Percentiles rank a stretch among this genome's conserved stretches.
Conservation (phyloP, 2,888 invertebrate species). For the Adela reaumurella region DNA sequence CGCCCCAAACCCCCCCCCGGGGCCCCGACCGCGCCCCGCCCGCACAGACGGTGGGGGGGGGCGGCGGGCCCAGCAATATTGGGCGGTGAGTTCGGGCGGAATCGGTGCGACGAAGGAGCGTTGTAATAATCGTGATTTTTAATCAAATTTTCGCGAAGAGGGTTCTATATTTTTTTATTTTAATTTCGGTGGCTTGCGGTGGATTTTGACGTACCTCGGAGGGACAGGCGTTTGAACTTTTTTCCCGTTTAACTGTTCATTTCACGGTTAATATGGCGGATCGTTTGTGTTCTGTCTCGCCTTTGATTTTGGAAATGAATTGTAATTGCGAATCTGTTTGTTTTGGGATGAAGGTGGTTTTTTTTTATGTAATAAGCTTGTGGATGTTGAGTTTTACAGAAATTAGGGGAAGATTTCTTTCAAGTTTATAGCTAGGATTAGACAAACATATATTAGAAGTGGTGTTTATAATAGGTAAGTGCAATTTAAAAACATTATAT, state of each 20-base stretch:
- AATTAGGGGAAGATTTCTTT: no score
- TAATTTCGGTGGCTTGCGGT: slow-evolving; percentile 40
- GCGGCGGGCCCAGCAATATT: slow-evolving; percentile 20
- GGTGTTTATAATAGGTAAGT: no score
- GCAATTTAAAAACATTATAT: no score
- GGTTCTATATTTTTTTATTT: slow-evolving; percentile 55
- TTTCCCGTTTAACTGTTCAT: slow-evolving; percentile 32
- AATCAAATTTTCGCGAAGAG: slow-evolving; percentile 57
- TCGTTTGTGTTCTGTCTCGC: slow-evolving; percentile 21
- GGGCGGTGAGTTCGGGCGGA: slow-evolving; percentile 29
- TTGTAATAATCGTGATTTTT: slow-evolving; percentile 59
- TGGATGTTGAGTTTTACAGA: no score
- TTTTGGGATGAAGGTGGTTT: no score
- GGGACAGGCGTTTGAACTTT: slow-evolving; percentile 48
- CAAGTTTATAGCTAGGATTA: no score
- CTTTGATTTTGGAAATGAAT: slow-evolving; percentile 4
- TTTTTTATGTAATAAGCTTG: no score
- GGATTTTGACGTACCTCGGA: slow-evolving; percentile 44
- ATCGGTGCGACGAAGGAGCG: slow-evolving; percentile 30
- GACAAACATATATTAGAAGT: no score
- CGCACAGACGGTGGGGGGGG: slow-evolving; percentile 32
- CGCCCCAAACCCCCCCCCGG: no score
- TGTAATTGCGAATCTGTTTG: slow-evolving; percentile 4
- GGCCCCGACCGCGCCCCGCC: no score
- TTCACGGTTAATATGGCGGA: slow-evolving; percentile 33